phyloP scores from a whole-genome alignment of 1,140 invertebrate genomes.

The Bombus superbus region DNA sequence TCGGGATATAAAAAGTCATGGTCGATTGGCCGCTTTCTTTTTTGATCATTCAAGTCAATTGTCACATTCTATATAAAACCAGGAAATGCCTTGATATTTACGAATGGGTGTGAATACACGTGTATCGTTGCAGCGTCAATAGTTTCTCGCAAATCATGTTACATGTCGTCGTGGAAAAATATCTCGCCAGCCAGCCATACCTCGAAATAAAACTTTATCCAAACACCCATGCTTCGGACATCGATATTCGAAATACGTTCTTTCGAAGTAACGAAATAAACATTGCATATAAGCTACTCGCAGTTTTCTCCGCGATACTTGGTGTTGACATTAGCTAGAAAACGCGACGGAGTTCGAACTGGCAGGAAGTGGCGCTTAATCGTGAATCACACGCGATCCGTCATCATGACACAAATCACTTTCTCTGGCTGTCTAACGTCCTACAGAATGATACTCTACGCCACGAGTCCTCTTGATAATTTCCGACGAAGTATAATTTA shows the following conservation, averaged over 20 bases:
- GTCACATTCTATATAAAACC: no score
- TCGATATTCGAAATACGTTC: background rate
- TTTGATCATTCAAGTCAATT: no score
- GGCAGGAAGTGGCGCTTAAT: background rate
- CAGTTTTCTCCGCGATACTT: background rate
- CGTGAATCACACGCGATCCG: conserved; percentile 13
- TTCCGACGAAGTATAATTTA: conserved; percentile 24
- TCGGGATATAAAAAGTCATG: no score
- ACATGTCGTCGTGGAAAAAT: no score
- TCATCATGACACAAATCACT: conserved; percentile 32
- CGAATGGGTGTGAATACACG: no score
- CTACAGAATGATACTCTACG: background rate
- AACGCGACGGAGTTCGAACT: background rate
- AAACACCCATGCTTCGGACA: background rate
- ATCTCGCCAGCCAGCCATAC: no score
- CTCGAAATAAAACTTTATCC: background rate
- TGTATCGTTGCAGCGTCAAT: no score
- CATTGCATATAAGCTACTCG: background rate
- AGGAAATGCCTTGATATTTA: no score
- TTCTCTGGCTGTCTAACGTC: conserved; percentile 34
- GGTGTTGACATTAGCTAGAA: background rate
- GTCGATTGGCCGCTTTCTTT: no score
- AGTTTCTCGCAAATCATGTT: no score
- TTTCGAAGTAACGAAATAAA: background rate
- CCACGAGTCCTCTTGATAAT: background rate